phyloP scores from a whole-genome alignment of 2,113 vertebrate species.

The Crotalus horridus region DNA sequence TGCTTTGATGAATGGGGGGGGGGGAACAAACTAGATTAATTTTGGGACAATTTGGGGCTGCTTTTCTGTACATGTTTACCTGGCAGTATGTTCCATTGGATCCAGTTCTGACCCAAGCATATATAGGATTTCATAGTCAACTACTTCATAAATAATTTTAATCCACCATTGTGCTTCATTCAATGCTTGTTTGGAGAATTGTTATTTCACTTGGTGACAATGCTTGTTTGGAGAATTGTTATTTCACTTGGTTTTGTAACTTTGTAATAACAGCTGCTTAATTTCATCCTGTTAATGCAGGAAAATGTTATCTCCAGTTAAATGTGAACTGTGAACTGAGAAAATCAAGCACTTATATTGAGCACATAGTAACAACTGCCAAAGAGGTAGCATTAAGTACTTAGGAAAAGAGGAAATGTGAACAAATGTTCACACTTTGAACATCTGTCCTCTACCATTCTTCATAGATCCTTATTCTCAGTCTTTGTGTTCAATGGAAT shows the following conservation, averaged over 20 bases:
- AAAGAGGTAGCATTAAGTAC: constrained; percentile 3
- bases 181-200: constrained; percentile 19
- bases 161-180: neutral
- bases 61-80: neutral
- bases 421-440: no score
- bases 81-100: neutral
- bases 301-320: constrained; percentile 35
- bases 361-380: constrained; percentile 22
- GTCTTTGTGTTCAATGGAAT: neutral
- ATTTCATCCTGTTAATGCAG: constrained; percentile 38
- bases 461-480: neutral
- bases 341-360: constrained; percentile 34
- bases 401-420: neutral
- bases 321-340: constrained; percentile 33
- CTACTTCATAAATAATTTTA: constrained; percentile 12
- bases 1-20: neutral
- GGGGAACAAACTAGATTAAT: neutral
- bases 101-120: neutral
- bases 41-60: neutral
- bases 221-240: constrained; percentile 20
- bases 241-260: constrained; percentile 26
- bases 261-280: constrained; percentile 28
- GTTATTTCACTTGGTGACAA: neutral
- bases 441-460: neutral
- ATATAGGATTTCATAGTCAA: neutral